These are phyloP conservation scores for Augiades crinisus DNA, from an alignment of 2,888 invertebrate species.

Conservation along the genomic window DNA sequence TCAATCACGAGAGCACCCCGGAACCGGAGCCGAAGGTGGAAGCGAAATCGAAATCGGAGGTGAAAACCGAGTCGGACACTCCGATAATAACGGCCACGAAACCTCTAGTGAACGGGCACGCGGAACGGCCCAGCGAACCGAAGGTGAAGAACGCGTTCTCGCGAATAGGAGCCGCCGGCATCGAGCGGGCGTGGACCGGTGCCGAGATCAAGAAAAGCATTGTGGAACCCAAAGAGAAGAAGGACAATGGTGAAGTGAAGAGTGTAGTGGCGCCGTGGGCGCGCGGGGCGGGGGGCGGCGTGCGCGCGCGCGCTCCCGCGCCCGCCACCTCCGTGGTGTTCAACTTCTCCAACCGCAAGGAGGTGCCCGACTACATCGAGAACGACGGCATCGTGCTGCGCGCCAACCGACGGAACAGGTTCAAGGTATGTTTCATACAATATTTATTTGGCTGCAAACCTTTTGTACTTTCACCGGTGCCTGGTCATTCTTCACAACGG, in stretches of 20 bases:
- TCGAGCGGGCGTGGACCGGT: conserved; percentile 64
- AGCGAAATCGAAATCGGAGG: conserved; percentile 30
- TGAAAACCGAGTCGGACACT: background rate
- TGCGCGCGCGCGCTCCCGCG: conserved; percentile 50
- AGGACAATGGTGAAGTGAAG: conserved; percentile 32
- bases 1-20: conserved; percentile 2
- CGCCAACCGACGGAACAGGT: conserved; percentile 83
- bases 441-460: no score
- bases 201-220: conserved; percentile 39
- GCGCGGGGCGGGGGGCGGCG: conserved; percentile 45
- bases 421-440: conserved; percentile 88
- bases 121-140: conserved; percentile 29
- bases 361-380: conserved; percentile 95
- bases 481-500: no score
- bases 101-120: conserved; percentile 47
- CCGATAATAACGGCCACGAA: conserved; percentile 13
- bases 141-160: conserved; percentile 39
- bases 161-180: conserved; percentile 50
- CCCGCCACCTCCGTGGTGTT: conserved; percentile 89
- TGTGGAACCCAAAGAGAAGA: conserved; percentile 31
- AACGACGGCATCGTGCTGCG: conserved; percentile 91
- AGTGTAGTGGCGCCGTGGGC: conserved; percentile 36
- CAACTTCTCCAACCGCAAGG: conserved; percentile 92
- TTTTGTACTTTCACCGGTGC: no score
- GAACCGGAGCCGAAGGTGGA: conserved; percentile 32